These are phyloP conservation scores for Drosophila erecta DNA, from an alignment of 1,140 invertebrate genomes.

Conservation along the genomic window DNA sequence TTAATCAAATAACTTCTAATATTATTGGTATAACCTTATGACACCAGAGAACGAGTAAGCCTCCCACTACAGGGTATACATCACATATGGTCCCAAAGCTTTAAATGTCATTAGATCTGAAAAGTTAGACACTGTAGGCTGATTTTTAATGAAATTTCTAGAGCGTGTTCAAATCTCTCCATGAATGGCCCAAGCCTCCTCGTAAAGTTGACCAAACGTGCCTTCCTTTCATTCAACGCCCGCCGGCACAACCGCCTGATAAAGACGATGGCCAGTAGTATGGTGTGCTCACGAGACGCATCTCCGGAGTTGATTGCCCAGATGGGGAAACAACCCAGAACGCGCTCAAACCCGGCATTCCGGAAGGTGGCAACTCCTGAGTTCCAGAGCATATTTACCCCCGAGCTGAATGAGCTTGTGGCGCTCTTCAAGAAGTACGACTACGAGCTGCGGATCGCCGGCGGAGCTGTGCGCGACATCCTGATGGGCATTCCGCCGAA, in stretches of 20 bases:
- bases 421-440: conserved; percentile 92
- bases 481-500: conserved; percentile 93
- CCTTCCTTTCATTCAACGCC: not conserved
- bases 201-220: conserved; percentile 13
- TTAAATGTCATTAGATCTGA: not conserved
- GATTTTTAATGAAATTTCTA: not conserved
- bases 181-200: conserved; percentile 21
- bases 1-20: no score
- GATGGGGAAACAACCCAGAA: conserved; percentile 85
- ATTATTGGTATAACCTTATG: not conserved
- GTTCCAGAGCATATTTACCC: conserved; percentile 93
- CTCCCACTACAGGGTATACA: not conserved
- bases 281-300: not conserved
- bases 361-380: conserved; percentile 88
- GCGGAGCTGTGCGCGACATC: conserved; percentile 98
- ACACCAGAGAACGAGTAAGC: no score
- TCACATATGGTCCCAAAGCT: conserved; percentile 1
- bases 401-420: conserved; percentile 88
- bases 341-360: conserved; percentile 88
- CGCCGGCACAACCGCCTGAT: not conserved
- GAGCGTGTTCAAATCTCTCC: not conserved
- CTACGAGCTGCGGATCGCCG: conserved; percentile 96
- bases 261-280: not conserved
- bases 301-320: conserved; percentile 47
- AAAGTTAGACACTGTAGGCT: not conserved